A percentile compares a stretch with the other conserved stretches of the same genome.
phyloP scores from a whole-genome alignment of 2,797 vertebrate genomes.

The Sphenodon punctatus region DNA sequence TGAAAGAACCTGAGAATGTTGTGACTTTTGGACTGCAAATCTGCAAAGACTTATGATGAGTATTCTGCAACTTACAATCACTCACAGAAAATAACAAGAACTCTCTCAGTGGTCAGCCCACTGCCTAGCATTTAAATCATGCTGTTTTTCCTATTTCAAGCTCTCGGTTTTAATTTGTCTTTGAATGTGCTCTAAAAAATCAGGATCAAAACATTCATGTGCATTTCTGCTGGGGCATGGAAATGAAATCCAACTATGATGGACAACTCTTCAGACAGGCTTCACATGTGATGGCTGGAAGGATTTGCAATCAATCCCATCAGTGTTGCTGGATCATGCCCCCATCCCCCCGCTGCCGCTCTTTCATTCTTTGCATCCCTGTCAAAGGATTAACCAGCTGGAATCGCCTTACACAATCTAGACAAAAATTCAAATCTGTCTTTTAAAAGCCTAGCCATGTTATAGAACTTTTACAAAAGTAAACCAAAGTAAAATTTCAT shows the following conservation, averaged over 20 bases:
- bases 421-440: too few relatives aligned
- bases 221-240: neutral
- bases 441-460: constrained; percentile 15
- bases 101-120: too few relatives aligned
- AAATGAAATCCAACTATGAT: neutral
- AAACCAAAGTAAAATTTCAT: constrained; percentile 79
- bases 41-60: too few relatives aligned
- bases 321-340: neutral
- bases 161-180: too few relatives aligned
- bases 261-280: neutral
- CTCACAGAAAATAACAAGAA: too few relatives aligned
- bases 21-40: too few relatives aligned
- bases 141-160: too few relatives aligned
- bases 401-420: constrained; percentile 6
- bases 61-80: too few relatives aligned
- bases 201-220: neutral
- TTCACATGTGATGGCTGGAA: neutral
- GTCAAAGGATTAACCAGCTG: neutral
- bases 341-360: too few relatives aligned
- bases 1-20: too few relatives aligned
- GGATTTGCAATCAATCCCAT: neutral
- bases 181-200: too few relatives aligned
- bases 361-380: neutral
- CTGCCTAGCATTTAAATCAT: too few relatives aligned
- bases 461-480: constrained; percentile 66